phyloP scores from a whole-genome alignment of 2,888 invertebrate genomes.

The Sabellastarte sp. region DNA sequence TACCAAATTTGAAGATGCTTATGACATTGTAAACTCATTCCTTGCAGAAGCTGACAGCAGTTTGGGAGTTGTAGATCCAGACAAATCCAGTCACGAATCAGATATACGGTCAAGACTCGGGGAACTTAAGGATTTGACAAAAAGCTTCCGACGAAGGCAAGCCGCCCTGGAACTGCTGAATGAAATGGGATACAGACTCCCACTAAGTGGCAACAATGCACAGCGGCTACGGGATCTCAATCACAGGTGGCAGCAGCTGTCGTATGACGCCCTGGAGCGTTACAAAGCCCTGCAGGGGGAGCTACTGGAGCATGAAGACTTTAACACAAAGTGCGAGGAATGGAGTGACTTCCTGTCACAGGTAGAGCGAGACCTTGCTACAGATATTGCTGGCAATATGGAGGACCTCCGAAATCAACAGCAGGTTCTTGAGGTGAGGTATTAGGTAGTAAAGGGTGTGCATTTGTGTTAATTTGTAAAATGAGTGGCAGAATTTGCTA shows the following conservation, averaged over 20 bases:
- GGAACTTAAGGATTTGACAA: slow-evolving; percentile 37
- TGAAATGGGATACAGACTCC: slow-evolving; percentile 48
- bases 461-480: too few relatives aligned
- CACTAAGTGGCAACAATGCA: slow-evolving; percentile 41
- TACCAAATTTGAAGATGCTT: slow-evolving; percentile 39
- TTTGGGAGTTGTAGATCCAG: slow-evolving; percentile 39
- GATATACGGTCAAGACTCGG: slow-evolving; percentile 39
- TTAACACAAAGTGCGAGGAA: slow-evolving; percentile 50
- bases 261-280: slow-evolving; percentile 37
- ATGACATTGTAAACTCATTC: slow-evolving; percentile 40
- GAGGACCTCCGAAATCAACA: slow-evolving; percentile 46
- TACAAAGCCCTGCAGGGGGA: slow-evolving; percentile 42
- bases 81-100: slow-evolving; percentile 41
- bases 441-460: too few relatives aligned
- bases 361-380: slow-evolving; percentile 48
- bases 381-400: slow-evolving; percentile 47
- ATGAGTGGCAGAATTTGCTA: too few relatives aligned
- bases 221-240: slow-evolving; percentile 42
- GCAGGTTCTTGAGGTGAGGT: too few relatives aligned
- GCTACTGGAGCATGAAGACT: slow-evolving; percentile 49
- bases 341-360: slow-evolving; percentile 54
- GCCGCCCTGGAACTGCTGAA: slow-evolving; percentile 45
- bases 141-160: slow-evolving; percentile 29
- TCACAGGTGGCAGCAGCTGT: slow-evolving; percentile 45
- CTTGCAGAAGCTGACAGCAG: slow-evolving; percentile 37